A percentile compares a stretch with the other conserved stretches of the same genome.
Evolutionary conservation across 2,888 invertebrate genomes (phyloP).

Genomic region (Hofmannophila pseudospretella): DNA sequence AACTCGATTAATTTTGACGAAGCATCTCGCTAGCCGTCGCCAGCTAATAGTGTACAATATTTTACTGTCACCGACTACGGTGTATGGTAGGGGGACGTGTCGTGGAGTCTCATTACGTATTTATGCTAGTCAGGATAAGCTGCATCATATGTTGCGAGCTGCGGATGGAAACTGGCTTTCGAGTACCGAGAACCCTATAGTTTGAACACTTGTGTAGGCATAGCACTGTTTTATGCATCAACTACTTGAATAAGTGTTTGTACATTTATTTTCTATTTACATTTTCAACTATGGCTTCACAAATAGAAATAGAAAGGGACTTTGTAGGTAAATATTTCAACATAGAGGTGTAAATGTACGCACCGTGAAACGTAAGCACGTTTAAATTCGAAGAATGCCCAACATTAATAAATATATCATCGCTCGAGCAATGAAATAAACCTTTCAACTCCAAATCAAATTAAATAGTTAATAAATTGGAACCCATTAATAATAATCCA

Average conservation of each 20-base stretch:
- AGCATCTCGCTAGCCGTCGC: not conserved
- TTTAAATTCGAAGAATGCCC: too few relatives aligned
- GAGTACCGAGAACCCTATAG: slow-evolving; percentile 8
- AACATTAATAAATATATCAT: too few relatives aligned
- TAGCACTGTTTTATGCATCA: slow-evolving; percentile 50
- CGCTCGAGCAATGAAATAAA: not conserved
- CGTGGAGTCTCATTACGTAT: slow-evolving; percentile 43
- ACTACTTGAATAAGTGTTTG: slow-evolving; percentile 35
- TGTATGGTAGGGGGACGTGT: slow-evolving; percentile 15
- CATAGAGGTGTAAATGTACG: too few relatives aligned
- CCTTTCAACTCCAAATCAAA: not conserved
- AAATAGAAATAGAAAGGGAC: too few relatives aligned
- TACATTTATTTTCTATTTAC: slow-evolving; percentile 40
- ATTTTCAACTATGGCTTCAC: slow-evolving; percentile 17
- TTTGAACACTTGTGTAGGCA: slow-evolving; percentile 15
- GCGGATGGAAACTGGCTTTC: slow-evolving; percentile 18
- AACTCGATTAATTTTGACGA: slow-evolving; percentile 1
- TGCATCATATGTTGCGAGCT: slow-evolving; percentile 20
- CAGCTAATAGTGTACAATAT: slow-evolving; percentile 7
- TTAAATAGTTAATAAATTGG: slow-evolving; percentile 12
- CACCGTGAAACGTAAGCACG: too few relatives aligned
- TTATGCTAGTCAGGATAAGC: slow-evolving; percentile 38
- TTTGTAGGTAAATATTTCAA: too few relatives aligned
- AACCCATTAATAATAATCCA: slow-evolving; percentile 41
- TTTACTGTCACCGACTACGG: slow-evolving; percentile 5